A percentile compares a stretch with the other conserved stretches of the same genome.
phyloP scores from a whole-genome alignment of 2,797 vertebrate species.

The Streptopelia turtur region DNA sequence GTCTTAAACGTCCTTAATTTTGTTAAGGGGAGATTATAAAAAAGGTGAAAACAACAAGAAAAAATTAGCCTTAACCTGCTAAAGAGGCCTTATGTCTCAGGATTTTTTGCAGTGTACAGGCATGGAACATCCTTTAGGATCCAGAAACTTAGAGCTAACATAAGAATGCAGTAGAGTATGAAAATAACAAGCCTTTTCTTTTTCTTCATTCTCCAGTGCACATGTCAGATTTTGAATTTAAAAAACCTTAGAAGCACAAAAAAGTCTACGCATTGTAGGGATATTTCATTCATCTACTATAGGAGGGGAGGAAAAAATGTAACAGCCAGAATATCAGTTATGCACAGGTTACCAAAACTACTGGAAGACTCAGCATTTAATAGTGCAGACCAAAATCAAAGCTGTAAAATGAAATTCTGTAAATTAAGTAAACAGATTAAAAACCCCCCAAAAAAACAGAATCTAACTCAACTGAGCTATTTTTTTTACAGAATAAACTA shows the following conservation, averaged over 20 bases:
- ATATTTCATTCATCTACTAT: not conserved
- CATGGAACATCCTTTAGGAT: conserved; percentile 7
- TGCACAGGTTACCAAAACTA: not conserved
- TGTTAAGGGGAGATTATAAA: not conserved
- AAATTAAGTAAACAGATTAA: not conserved
- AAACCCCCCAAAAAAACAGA: accelerated
- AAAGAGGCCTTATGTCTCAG: not conserved
- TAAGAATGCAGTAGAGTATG: conserved; percentile 73
- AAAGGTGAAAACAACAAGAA: not conserved
- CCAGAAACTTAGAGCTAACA: conserved; percentile 61
- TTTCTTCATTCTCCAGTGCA: conserved; percentile 67
- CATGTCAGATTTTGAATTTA: conserved; percentile 61
- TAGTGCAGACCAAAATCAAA: not conserved
- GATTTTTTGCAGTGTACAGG: not conserved
- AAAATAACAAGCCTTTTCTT: conserved; percentile 80
- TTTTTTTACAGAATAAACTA: not conserved
- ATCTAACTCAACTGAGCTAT: not conserved
- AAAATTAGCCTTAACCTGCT: not conserved
- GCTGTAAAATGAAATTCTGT: not conserved
- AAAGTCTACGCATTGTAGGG: not conserved
- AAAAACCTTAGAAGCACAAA: conserved; percentile 49
- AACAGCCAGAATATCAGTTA: not conserved
- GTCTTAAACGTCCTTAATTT: not conserved
- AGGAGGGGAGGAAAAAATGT: not conserved
- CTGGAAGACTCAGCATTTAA: not conserved